Evolutionary conservation across 2,888 invertebrate species (phyloP), one percentile per base, ranked within the genome.

Genomic region (Galerucella calmariensis): DNA sequence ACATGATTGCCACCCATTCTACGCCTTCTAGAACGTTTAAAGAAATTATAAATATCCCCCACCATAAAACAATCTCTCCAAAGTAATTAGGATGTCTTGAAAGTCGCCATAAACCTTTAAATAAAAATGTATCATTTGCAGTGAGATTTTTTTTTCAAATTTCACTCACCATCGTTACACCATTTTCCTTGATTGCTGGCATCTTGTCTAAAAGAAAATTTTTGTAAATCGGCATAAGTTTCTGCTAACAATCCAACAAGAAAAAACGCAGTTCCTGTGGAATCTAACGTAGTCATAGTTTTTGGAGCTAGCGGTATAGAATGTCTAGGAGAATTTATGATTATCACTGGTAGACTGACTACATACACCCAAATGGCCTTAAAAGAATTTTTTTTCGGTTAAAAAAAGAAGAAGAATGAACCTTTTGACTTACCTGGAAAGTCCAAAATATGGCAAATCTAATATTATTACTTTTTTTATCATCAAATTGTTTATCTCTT

Each of bases 1-100:
- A 96, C 81, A 95, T 90, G 80, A 96, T 92, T 11, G 94, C 95
- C 41, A 95, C 90, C 94, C 95, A 97, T 88, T 97, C 96, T 48
- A 92, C 89, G 20, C 95, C 95, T 83, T 93, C 92, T 81, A 97
- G 92, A 20, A 97, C 94, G 85, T 95, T 96, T 51, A 96, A 87
- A 0, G 96, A 95, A 86, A 97, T 94, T 69, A 95, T 92, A 85
- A 97, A 97, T 82, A 97, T 93, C 4, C 97, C 97, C 94, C 97
- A 95, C 97, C 97, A 97, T 16, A 97, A 90, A 0, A 96, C 91
- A 12, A 97, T 95, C 88, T 97, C 97, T 0, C 97, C 97, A 85
- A 97, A 97, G 86, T 97, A 97, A 86, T 97, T 97, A 0, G 97
- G 97, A 88, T 97, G 97, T 76, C 97, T 90, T 0, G 97, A 97